phyloP scores from a whole-genome alignment of 2,888 invertebrate species.

The Drosophila greeni region DNA sequence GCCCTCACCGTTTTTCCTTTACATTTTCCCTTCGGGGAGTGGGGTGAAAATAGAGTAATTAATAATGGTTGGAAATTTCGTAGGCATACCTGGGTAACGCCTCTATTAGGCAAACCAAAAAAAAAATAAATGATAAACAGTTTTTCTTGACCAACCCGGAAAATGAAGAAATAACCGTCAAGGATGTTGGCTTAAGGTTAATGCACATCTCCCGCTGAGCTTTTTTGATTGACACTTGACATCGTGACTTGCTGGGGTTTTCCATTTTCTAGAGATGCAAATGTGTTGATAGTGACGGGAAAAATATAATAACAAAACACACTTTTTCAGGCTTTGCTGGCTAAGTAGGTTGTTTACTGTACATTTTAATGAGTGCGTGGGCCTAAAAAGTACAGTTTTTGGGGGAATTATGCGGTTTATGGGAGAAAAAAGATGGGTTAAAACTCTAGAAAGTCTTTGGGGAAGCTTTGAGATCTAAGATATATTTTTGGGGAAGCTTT shows the following conservation, averaged over 20 bases:
- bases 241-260: conserved; percentile 46
- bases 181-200: conserved; percentile 39
- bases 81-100: conserved; percentile 49
- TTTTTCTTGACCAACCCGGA: conserved; percentile 49
- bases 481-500: not conserved
- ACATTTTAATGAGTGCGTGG: conserved; percentile 1
- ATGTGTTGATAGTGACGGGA: conserved; percentile 44
- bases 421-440: not conserved
- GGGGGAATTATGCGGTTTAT: not conserved
- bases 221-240: conserved; percentile 72
- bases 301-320: not conserved
- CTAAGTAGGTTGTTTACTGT: conserved; percentile 45
- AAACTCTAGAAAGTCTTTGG: conserved; percentile 3
- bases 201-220: conserved; percentile 43
- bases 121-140: conserved; percentile 73
- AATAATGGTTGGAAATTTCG: conserved; percentile 54
- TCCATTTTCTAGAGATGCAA: conserved; percentile 53
- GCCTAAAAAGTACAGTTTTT: conserved; percentile 12
- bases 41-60: conserved; percentile 61
- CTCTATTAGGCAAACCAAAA: conserved; percentile 65
- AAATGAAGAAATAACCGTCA: conserved; percentile 5
- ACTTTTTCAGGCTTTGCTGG: conserved; percentile 41
- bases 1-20: conserved; percentile 30
- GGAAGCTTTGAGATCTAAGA: not conserved
- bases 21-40: conserved; percentile 1